A percentile compares a stretch with the other conserved stretches of the same genome.
phyloP scores from a whole-genome alignment of 2,888 invertebrate species.

The Sphinx pinastri region DNA sequence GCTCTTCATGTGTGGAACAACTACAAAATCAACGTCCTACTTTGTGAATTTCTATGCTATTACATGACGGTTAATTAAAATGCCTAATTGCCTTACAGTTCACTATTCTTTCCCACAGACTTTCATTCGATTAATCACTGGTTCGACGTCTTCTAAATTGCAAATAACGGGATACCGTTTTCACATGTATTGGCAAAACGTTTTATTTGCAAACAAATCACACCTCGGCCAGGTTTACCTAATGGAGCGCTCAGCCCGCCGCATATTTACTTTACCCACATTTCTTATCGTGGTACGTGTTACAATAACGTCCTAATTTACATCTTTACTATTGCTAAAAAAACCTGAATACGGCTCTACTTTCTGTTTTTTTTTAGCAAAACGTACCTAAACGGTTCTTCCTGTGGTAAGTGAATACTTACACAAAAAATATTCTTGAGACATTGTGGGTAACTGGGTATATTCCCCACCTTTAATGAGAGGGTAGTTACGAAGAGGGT shows the following conservation, averaged over 20 bases:
- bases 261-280: conserved; percentile 28
- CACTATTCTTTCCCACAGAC: background rate
- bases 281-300: conserved; percentile 24
- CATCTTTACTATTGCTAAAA: conserved; percentile 1
- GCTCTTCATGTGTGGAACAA: background rate
- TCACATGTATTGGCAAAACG: conserved; percentile 14
- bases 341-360: background rate
- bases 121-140: background rate
- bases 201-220: conserved; percentile 24
- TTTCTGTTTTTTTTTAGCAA: background rate
- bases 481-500: too few relatives aligned
- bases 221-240: conserved; percentile 18
- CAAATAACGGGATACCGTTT: conserved; percentile 21
- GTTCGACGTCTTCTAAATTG: conserved; percentile 5
- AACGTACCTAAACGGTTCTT: too few relatives aligned
- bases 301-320: conserved; percentile 24
- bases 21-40: background rate
- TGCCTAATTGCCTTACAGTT: background rate
- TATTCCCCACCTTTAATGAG: too few relatives aligned
- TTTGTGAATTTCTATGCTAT: background rate
- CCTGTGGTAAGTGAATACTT: too few relatives aligned
- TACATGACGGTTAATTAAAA: background rate
- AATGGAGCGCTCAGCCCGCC: conserved; percentile 1
- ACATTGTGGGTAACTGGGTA: too few relatives aligned
- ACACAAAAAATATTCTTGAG: too few relatives aligned